Evolutionary conservation across 2,888 invertebrate species (phyloP), one percentile per base, ranked within the genome.

Genomic region (Drosophila mimetica): DNA sequence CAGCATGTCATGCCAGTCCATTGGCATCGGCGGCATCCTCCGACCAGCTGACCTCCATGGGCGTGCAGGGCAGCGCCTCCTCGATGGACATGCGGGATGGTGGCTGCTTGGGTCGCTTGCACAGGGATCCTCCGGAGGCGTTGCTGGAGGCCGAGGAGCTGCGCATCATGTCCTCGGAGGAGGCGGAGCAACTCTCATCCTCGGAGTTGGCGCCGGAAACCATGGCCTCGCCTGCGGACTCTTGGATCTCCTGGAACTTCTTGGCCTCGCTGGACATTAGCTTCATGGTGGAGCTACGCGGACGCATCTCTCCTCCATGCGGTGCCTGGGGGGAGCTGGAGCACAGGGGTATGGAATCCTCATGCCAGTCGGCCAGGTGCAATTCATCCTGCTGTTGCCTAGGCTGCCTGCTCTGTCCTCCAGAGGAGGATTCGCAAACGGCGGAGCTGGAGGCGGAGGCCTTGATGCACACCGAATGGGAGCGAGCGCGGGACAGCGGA

Each of bases 171-270:
- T 90, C 90, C 71, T 91, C 90, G 86, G 93, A 90, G 9, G 92
- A 91, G 36, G 93, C 93, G 7, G 92, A 93, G 70, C 93, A 93
- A 75, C 93, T 93, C 79, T 93, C 93, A 75, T 93, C 93, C 79
- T 94, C 94, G 0, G 93, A 93, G 75, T 93, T 93, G 65, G 93
- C 93, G 65, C 93, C 94, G n/a, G 94, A 94, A 32, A 95, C 94
- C 92, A 94, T 94, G 0, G 94, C 94, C 87, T 94, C 94, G 22
- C 94, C 94, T 2, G 94, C 94, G 1, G 94, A 93, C 81, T 94
- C 94, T 79, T 94, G 94, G 14, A 94, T 94, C 71, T 92, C 91
- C 69, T 91, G 91, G 60, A 84, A 89, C 75, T 92, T 92, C 71
- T 91, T 92, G 7, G 91, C 88, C 70, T 91, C 91, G 66, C 91